A percentile compares a stretch with the other conserved stretches of the same genome.
Conservation (phyloP, 1,140 invertebrate species). For the Drosophila azteca region DNA sequence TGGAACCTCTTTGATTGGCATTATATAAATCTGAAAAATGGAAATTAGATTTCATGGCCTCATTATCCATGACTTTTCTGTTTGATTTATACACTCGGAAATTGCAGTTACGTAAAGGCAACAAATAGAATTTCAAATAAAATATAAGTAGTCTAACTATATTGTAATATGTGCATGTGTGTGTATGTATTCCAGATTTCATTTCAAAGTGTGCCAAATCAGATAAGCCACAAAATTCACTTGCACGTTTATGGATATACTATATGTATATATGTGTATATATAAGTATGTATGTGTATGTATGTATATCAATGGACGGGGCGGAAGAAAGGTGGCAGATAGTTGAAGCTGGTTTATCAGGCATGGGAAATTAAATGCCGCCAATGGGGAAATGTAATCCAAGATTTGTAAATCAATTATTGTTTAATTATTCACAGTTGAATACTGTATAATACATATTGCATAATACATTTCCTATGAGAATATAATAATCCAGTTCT, state of each 20-base stretch:
- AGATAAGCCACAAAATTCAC: conserved; percentile 28
- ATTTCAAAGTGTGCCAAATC: conserved; percentile 6
- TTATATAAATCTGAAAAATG: no score
- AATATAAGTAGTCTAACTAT: no score
- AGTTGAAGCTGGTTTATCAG: conserved; percentile 20
- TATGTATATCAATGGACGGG: not conserved
- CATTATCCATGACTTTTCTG: no score
- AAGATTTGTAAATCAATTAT: conserved; percentile 11
- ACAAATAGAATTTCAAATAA: no score
- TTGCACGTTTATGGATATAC: not conserved
- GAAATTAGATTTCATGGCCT: no score
- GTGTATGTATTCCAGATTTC: not conserved
- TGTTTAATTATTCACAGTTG: conserved; percentile 6
- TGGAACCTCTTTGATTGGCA: no score
- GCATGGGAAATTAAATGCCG: conserved; percentile 3
- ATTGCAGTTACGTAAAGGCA: no score
- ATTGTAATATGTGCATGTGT: not conserved
- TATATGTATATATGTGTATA: no score
- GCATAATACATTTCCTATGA: not conserved
- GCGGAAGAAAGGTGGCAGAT: conserved; percentile 5
- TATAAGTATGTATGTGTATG: no score
- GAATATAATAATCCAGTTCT: no score
- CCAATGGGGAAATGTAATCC: conserved; percentile 2
- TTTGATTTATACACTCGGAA: no score
- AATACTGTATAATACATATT: conserved; percentile 13